Evolutionary conservation across 1,140 invertebrate species (phyloP).

Genomic region (Drosophila teissieri): DNA sequence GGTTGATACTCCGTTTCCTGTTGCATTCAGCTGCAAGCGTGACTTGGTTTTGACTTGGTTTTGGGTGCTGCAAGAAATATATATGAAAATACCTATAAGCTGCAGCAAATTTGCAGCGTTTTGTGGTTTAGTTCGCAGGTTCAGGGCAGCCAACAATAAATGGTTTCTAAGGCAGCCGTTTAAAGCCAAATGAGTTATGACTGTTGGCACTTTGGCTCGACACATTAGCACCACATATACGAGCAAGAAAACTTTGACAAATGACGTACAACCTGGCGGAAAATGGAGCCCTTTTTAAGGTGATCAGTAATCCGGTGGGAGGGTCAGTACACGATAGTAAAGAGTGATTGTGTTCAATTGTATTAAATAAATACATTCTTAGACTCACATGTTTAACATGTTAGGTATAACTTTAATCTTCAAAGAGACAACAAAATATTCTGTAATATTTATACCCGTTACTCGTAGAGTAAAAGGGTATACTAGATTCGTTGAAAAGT

Average conservation of each 20-base stretch:
- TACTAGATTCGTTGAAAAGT: no score
- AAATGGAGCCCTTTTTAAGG: constrained; percentile 47
- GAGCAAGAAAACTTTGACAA: constrained; percentile 63
- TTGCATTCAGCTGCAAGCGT: constrained; percentile 52
- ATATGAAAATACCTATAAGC: constrained; percentile 51
- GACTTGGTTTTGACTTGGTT: constrained; percentile 73
- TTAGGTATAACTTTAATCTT: no score
- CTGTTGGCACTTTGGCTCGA: constrained; percentile 77
- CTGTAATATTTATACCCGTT: no score
- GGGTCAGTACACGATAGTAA: background rate
- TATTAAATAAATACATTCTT: no score
- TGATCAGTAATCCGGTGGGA: constrained; percentile 34
- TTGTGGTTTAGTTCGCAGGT: constrained; percentile 63
- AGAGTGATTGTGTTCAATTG: background rate
- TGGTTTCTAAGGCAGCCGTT: constrained; percentile 73
- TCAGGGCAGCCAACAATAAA: constrained; percentile 71
- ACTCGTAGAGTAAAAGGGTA: no score
- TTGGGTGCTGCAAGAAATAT: constrained; percentile 28
- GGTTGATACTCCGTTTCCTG: constrained; percentile 59
- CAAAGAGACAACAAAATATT: background rate
- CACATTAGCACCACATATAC: constrained; percentile 67
- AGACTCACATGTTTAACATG: no score
- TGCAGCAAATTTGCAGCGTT: constrained; percentile 65
- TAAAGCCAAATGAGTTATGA: constrained; percentile 75
- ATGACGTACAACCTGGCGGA: constrained; percentile 48